Base-by-base conservation (phyloP, 2,113 vertebrate genomes). In the Antennarius striatus region DNA sequence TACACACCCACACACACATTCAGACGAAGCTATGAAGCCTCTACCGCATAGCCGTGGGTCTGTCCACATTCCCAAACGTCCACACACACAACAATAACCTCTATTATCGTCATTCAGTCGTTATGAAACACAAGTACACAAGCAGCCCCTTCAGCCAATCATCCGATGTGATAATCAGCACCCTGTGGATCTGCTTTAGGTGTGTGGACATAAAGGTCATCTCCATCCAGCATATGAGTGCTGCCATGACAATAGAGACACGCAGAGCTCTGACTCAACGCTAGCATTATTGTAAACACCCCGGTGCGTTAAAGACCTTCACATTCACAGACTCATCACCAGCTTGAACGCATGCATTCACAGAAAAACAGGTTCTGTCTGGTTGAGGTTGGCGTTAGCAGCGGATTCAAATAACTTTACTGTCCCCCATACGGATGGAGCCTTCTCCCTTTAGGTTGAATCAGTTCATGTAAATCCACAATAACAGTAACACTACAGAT, bases 1-100 rank as follows among this genome's bases (percentile, higher is more conserved):
- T 68, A 49, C 81, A 73, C 75, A 76, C 80, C 71, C 83, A 77
- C 75, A 68, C 48, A 56, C 75, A 68, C 48, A 56, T 46, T 68
- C 54, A 71, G 32, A 72, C 67, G 55, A 50, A 5, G 76, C 62
- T 58, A 32, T 22, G 5, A 58, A 59, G 65, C 63, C 16, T 50
- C 63, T 22, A 70, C 47, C 56, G 73, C 36, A 49, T 13, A 14
- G 57, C 48, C 66, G 7, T 7, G 32, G 7, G 32, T 36, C 32
- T 7, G 32, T 7, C 32, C 32, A 36, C 32, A 7, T 36, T 36
- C 32, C 32, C 32, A 36, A 36, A 36, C 32, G 5, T 36, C 32
- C 32, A 65, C 68, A 60, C n/a, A 49, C 10, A 14, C 15, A 52
- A 79, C 57, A 58, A 53, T 36, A 36, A 68, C 43, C n/a, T 49